A percentile compares a stretch with the other conserved stretches of the same genome.
These are phyloP conservation scores for Chymomyza costata DNA, from an alignment of 1,140 invertebrate genomes.

Conservation along the genomic window DNA sequence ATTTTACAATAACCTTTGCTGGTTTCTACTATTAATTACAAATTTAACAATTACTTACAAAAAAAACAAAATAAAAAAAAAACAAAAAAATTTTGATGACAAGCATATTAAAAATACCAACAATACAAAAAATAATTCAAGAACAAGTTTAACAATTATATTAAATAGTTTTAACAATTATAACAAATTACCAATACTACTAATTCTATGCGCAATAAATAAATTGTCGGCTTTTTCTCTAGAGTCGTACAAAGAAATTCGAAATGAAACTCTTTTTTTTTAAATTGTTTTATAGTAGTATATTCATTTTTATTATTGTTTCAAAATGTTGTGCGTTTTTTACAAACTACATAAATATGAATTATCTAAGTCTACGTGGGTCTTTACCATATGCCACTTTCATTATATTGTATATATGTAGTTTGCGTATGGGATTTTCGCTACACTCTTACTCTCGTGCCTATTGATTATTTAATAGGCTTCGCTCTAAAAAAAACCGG, in stretches of 20 bases:
- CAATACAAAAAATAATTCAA: conserved; percentile 54
- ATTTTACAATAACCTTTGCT: conserved; percentile 23
- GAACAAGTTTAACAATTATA: conserved; percentile 70
- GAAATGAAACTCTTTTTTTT: no score
- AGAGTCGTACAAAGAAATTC: conserved; percentile 47
- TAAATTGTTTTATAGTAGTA: no score
- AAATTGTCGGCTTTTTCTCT: conserved; percentile 41
- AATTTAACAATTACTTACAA: conserved; percentile 8
- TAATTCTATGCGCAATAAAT: conserved; percentile 65
- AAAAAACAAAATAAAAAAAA: conserved; percentile 23
- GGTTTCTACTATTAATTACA: conserved; percentile 37
- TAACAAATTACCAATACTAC: conserved; percentile 59
- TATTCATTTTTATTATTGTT: no score
- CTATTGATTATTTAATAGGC: no score
- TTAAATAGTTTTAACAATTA: conserved; percentile 65
- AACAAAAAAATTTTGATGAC: conserved; percentile 25
- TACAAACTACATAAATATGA: no score
- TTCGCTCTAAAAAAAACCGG: conserved; percentile 20
- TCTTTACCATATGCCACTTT: conserved; percentile 41
- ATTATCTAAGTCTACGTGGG: no score
- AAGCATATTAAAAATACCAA: conserved; percentile 39
- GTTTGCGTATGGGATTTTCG: no score
- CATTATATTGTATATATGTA: conserved; percentile 18
- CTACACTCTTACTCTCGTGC: no score
- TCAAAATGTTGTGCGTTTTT: no score